These are phyloP conservation scores for Tragelaphus oryx DNA, from an alignment of 2,797 vertebrate genomes.

Conservation along the genomic window DNA sequence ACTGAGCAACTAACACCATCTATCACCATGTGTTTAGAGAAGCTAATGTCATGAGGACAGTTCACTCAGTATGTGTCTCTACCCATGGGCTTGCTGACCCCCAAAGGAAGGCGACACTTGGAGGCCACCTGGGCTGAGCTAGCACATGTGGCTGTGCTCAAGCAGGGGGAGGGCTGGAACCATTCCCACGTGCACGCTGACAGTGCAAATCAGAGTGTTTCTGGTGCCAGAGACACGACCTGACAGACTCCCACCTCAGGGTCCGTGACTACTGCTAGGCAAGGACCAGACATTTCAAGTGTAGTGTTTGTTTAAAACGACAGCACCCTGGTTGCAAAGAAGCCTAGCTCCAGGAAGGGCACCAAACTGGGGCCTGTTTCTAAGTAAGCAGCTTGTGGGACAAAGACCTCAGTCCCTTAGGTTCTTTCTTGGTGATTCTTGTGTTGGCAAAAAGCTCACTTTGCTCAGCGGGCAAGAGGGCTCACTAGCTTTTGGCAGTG, in stretches of 20 bases:
- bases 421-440: background rate
- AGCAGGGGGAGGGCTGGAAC: rapidly evolving
- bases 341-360: background rate
- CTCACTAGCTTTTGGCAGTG: background rate
- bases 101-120: too few relatives aligned
- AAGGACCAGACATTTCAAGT: background rate
- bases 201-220: background rate
- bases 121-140: rapidly evolving
- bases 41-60: background rate
- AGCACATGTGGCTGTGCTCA: rapidly evolving
- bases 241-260: background rate
- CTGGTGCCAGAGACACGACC: rapidly evolving
- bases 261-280: rapidly evolving
- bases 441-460: background rate
- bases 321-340: background rate
- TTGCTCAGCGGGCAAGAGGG: background rate
- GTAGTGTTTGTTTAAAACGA: background rate
- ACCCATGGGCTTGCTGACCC: rapidly evolving
- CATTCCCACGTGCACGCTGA: rapidly evolving
- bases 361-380: background rate
- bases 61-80: background rate
- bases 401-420: background rate
- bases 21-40: background rate
- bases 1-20: background rate
- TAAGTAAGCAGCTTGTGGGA: background rate